These are phyloP conservation scores for Campopleginae sp. DNA, from an alignment of 2,888 invertebrate species.

Conservation along the genomic window DNA sequence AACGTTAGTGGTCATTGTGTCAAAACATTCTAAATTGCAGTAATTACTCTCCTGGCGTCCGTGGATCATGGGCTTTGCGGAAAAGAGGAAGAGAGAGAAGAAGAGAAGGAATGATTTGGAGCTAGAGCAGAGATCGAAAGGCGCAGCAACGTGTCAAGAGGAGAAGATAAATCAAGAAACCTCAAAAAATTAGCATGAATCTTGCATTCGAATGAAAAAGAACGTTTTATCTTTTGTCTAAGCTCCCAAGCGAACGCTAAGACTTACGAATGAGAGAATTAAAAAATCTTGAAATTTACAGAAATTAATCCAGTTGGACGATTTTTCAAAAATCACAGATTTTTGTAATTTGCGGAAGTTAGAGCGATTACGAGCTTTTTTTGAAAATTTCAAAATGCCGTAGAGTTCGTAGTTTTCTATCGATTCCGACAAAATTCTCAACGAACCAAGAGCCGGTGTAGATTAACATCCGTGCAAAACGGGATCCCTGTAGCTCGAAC, in stretches of 20 bases:
- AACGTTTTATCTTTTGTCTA: neutral
- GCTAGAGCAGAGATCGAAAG: neutral
- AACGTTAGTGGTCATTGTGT: constrained; percentile 69
- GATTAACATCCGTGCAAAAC: no score
- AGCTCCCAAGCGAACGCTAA: no score
- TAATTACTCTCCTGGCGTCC: constrained; percentile 72
- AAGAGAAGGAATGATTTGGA: neutral
- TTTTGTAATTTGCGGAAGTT: no score
- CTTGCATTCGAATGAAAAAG: constrained; percentile 5
- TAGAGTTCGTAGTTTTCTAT: no score
- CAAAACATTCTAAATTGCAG: constrained; percentile 69
- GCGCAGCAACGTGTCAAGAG: neutral
- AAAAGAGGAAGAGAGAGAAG: neutral
- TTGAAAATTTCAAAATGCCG: no score
- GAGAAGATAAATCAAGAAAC: constrained; percentile 26
- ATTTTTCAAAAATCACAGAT: no score
- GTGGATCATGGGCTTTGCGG: constrained; percentile 45
- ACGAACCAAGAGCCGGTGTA: no score
- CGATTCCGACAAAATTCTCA: no score
- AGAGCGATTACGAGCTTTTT: no score
- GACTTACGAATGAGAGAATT: neutral
- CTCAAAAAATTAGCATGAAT: constrained; percentile 18
- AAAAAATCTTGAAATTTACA: no score
- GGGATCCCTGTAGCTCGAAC: no score
- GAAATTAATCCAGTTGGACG: no score